Base-by-base conservation (phyloP, 2,113 vertebrate species). In the Podarcis muralis region DNA sequence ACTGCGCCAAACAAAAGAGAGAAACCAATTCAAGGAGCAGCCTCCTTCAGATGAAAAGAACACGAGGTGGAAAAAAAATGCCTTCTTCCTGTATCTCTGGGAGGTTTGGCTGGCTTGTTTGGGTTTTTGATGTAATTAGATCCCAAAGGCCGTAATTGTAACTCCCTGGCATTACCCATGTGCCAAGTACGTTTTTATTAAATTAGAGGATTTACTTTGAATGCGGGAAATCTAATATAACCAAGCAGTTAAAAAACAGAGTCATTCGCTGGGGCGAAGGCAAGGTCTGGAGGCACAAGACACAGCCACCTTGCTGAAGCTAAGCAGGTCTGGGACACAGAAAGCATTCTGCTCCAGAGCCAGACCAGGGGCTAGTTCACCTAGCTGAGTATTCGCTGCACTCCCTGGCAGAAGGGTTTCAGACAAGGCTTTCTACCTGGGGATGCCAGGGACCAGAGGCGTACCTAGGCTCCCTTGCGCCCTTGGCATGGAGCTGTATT, bases 1-100 rank as follows among this genome's bases (percentile, higher is more conserved):
- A 95, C 95, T 83, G 83, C 89, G 23, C 87, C 90, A 95, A 97
- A 95, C 90, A 96, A 89, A 95, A 90, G 91, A 20, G 48, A 84
- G 86, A 87, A 91, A 86, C 82, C 91, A 84, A 85, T 87, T 84
- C 89, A 89, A 48, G 81, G 76, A 86, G 65, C 62, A 81, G 65
- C 2, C 48, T 43, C 93, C 79, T 92, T 89, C 84, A 86, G 91
- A 87, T 4, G 78, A 37, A 85, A 88, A 66, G 75, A 53, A 80
- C 85, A 83, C 1, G 4, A 89, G 90, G 72, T 27, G 15, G 53
- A 27, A 23, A 5, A 32, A 25, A 72, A 57, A 57, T 40, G 87
- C 62, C 90, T 86, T 71, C 74, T 0, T 0, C 83, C 48, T 37
- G 43, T 16, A 25, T 74, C 48, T 25, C 4, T n/a, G 2, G 30